phyloP scores from a whole-genome alignment of 2,113 vertebrate species.

The Felis chaus region DNA sequence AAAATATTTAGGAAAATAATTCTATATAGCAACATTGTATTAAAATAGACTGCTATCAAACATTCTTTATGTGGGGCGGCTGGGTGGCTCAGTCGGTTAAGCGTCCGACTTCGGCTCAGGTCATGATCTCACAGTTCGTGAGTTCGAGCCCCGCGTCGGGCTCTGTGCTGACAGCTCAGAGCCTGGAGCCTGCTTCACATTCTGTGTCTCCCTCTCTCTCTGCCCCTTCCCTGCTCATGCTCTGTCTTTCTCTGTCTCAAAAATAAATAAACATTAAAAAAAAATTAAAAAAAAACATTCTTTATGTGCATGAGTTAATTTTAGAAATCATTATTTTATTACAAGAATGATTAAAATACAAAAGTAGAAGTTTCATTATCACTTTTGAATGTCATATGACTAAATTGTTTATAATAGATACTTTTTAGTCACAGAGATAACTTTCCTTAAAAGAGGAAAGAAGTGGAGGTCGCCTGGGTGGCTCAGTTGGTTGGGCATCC shows the following conservation, averaged over 20 bases:
- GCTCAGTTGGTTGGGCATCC: too few species aligned
- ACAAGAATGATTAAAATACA: neutral
- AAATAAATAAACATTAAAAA: too few species aligned
- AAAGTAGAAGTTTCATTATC: neutral
- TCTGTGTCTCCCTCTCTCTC: too few species aligned
- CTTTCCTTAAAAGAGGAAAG: neutral
- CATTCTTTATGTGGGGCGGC: neutral
- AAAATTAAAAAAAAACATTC: neutral
- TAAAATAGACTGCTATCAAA: neutral
- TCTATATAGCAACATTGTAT: neutral
- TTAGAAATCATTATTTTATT: neutral
- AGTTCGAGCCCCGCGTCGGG: too few species aligned
- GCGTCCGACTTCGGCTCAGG: too few species aligned
- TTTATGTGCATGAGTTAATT: neutral
- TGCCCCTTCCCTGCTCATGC: too few species aligned
- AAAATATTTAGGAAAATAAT: conserved; percentile 15
- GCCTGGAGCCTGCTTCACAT: too few species aligned
- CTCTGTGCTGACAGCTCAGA: too few species aligned
- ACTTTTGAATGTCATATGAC: neutral
- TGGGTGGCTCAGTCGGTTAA: too few species aligned
- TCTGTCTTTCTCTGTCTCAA: too few species aligned
- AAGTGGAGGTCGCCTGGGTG: neutral
- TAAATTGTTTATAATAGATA: neutral
- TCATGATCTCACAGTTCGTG: too few species aligned
- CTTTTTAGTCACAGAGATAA: neutral